phyloP scores from a whole-genome alignment of 2,888 invertebrate species.

The Nomada goodeniana region DNA sequence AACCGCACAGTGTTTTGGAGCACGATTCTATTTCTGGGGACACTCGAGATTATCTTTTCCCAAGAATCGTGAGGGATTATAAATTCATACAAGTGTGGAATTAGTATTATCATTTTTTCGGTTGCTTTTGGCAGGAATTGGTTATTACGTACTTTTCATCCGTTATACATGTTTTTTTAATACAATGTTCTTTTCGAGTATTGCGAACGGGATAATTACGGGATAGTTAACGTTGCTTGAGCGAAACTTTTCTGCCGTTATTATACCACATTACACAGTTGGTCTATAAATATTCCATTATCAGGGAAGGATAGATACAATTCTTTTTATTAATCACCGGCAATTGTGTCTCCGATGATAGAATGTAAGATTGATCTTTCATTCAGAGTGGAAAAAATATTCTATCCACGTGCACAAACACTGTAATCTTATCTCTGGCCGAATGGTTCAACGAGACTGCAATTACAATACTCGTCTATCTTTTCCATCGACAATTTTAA shows the following conservation, averaged over 20 bases:
- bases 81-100: not conserved
- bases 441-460: conserved; percentile 11
- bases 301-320: not conserved
- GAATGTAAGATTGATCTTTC: conserved; percentile 3
- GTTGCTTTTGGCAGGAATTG: no score
- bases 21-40: not conserved
- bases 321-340: not conserved
- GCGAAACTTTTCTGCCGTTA: no score
- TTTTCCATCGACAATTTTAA: conserved; percentile 8
- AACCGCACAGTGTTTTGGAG: not conserved
- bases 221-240: no score
- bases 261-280: not conserved
- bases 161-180: not conserved
- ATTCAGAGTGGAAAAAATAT: not conserved
- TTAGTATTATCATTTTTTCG: no score
- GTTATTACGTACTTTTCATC: no score
- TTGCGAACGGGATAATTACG: no score
- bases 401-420: conserved; percentile 2
- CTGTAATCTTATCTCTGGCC: conserved; percentile 6
- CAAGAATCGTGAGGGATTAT: not conserved
- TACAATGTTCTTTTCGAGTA: not conserved
- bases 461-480: not conserved
- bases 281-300: not conserved
- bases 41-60: not conserved
- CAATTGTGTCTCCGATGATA: not conserved